These are phyloP conservation scores for Bolborhynchus lineola DNA, from an alignment of 2,113 vertebrate genomes.

Conservation along the genomic window DNA sequence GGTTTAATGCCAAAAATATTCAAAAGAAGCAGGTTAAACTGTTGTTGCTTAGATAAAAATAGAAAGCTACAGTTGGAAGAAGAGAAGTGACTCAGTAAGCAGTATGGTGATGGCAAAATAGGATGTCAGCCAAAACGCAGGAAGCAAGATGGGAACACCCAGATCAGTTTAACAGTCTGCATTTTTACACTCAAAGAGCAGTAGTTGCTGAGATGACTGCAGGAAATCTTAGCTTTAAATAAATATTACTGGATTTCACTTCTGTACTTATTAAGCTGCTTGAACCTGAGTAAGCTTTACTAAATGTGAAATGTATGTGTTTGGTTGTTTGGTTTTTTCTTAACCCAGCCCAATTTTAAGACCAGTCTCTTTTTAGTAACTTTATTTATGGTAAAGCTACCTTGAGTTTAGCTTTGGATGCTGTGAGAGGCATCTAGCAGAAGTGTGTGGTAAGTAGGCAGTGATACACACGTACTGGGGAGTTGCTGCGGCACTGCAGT, in stretches of 20 bases:
- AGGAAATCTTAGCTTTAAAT: not conserved
- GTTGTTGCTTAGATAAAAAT: conserved; percentile 49
- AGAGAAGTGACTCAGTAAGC: conserved; percentile 54
- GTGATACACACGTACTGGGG: not conserved
- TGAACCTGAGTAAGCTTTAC: not conserved
- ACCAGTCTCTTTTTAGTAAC: not conserved
- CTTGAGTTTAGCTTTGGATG: not conserved
- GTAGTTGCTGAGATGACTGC: not conserved
- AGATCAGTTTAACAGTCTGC: conserved; percentile 35
- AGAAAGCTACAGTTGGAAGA: conserved; percentile 46
- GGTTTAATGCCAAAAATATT: not conserved
- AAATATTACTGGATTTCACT: not conserved
- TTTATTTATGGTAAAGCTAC: not conserved
- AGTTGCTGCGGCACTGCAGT: not conserved
- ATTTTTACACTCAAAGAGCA: not conserved
- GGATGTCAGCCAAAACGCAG: conserved; percentile 50
- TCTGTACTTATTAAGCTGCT: not conserved
- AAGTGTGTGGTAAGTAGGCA: accelerated
- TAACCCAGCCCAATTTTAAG: not conserved
- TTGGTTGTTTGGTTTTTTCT: not conserved
- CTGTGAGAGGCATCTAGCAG: not conserved
- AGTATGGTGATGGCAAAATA: conserved; percentile 44
- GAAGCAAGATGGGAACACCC: conserved; percentile 65
- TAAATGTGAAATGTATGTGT: not conserved
- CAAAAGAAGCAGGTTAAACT: not conserved